Percentiles rank a stretch among this genome's conserved stretches.
phyloP scores from a whole-genome alignment of 2,888 invertebrate species.

The Petrolisthes manimaculis region DNA sequence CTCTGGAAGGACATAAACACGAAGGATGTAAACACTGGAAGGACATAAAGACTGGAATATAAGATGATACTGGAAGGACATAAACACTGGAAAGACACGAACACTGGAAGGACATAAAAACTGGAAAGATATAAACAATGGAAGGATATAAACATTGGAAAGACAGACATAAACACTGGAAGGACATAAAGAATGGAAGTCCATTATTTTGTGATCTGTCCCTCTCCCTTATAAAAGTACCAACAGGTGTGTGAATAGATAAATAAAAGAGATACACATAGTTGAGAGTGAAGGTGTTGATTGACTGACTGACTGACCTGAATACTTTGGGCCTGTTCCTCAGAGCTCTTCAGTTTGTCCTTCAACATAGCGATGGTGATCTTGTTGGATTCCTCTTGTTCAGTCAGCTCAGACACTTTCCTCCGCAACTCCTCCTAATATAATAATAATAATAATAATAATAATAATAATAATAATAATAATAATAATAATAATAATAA shows the following conservation, averaged over 20 bases:
- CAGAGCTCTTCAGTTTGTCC: slow-evolving; percentile 17
- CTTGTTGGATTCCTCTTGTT: slow-evolving; percentile 13
- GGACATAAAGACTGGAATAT: no score
- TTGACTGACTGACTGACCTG: neutral
- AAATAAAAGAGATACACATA: no score
- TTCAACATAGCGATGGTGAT: slow-evolving; percentile 17
- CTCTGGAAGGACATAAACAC: slow-evolving; percentile 1
- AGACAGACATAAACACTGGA: neutral
- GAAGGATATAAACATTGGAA: neutral
- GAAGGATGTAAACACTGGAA: no score
- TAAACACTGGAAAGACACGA: no score
- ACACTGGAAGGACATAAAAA: neutral
- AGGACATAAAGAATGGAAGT: no score
- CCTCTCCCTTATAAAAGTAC: no score
- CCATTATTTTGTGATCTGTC: no score
- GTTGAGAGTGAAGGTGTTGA: neutral
- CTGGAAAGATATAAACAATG: neutral
- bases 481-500: neutral
- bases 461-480: neutral
- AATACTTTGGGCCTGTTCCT: neutral
- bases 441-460: neutral
- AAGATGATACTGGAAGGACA: no score
- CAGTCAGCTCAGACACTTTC: slow-evolving; percentile 12
- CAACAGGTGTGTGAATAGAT: no score
- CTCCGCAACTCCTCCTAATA: neutral